phyloP scores from a whole-genome alignment of 2,888 invertebrate species.

The Diploptera punctata region DNA sequence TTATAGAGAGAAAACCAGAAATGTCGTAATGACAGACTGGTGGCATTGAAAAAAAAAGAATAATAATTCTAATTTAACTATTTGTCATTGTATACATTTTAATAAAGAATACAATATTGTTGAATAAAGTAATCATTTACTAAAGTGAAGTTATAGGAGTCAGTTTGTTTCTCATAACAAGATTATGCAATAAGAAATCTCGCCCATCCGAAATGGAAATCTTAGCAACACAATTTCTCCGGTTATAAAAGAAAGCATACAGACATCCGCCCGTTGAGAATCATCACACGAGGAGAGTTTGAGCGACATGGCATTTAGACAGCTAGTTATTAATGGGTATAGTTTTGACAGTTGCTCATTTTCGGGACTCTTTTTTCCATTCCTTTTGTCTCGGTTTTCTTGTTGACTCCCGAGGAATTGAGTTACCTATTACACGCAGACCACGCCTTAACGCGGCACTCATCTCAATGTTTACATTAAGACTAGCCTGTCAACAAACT shows the following conservation, averaged over 20 bases:
- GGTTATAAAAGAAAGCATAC: neutral
- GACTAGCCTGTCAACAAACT: slow-evolving; percentile 15
- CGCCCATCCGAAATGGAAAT: neutral
- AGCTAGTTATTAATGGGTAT: slow-evolving; percentile 36
- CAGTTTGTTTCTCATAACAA: too few species aligned
- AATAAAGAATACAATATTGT: too few species aligned
- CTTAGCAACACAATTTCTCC: neutral
- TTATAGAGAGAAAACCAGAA: too few species aligned
- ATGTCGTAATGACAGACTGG: too few species aligned
- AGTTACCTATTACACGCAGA: slow-evolving; percentile 35
- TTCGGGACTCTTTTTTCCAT: neutral
- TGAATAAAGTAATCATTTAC: too few species aligned
- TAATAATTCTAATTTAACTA: too few species aligned
- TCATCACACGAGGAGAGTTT: slow-evolving; percentile 22
- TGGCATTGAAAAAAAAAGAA: too few species aligned
- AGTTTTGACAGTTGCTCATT: slow-evolving; percentile 36
- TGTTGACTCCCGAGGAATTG: slow-evolving; percentile 29
- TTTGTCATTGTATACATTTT: too few species aligned
- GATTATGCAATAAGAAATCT: neutral
- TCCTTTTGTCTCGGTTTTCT: neutral
- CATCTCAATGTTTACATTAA: slow-evolving; percentile 36
- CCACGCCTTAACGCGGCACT: slow-evolving; percentile 6
- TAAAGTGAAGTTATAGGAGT: too few species aligned
- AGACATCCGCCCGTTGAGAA: neutral
- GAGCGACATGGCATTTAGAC: slow-evolving; percentile 28